These are phyloP conservation scores for Drymonia ruficornis DNA, from an alignment of 2,888 invertebrate species.

Conservation along the genomic window DNA sequence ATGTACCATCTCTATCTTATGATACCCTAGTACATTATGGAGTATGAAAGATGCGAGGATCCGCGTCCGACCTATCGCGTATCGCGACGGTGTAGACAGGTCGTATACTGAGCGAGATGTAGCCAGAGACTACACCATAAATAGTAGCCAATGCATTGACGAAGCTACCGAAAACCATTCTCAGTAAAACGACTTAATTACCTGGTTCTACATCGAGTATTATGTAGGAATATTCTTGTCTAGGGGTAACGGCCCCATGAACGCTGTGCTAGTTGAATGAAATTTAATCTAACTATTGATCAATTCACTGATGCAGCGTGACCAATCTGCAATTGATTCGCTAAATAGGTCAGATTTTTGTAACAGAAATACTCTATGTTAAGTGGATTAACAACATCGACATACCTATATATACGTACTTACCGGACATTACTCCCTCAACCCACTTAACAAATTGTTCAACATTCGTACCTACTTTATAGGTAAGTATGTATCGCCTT, in stretches of 20 bases:
- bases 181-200: constrained; percentile 27
- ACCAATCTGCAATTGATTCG: background rate
- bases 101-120: constrained; percentile 54
- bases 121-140: constrained; percentile 50
- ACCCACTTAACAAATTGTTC: too few species aligned
- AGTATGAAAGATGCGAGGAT: too few species aligned
- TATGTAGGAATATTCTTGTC: background rate
- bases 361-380: too few species aligned
- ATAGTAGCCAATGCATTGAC: constrained; percentile 39
- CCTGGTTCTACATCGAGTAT: constrained; percentile 8
- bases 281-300: constrained; percentile 2
- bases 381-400: too few species aligned
- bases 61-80: constrained; percentile 8
- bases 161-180: constrained; percentile 27
- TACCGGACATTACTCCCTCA: too few species aligned
- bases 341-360: constrained; percentile 1
- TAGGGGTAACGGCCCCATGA: constrained; percentile 5
- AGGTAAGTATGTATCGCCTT: too few species aligned
- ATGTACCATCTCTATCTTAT: background rate
- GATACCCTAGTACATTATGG: too few species aligned
- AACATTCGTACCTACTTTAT: too few species aligned
- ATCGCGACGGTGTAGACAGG: constrained; percentile 32
- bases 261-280: background rate
- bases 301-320: background rate
- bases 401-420: too few species aligned